Conservation (phyloP, 2,113 vertebrate genomes). For the Orientallactaga bullata region DNA sequence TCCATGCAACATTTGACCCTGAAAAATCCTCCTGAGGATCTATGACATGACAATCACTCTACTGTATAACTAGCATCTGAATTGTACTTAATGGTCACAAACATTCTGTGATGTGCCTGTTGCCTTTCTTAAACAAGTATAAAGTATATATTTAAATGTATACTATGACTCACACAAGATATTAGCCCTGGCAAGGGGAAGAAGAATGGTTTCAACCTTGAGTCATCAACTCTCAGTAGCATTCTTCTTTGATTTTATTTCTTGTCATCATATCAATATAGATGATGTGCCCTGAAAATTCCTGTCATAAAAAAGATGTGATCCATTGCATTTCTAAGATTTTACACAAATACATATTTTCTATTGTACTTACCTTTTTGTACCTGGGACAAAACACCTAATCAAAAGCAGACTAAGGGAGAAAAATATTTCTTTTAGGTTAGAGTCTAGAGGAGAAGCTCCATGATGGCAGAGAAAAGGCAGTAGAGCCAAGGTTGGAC, state of each 20-base stretch:
- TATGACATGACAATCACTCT: not conserved
- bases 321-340: not conserved
- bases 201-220: not conserved
- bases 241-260: not conserved
- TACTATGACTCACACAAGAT: not conserved
- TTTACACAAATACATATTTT: not conserved
- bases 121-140: not conserved
- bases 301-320: not conserved
- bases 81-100: not conserved
- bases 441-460: too few relatives aligned
- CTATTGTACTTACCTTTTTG: too few relatives aligned
- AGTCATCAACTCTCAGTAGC: not conserved
- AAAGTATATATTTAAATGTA: not conserved
- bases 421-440: too few relatives aligned
- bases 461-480: too few relatives aligned
- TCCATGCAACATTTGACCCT: not conserved
- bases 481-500: too few relatives aligned
- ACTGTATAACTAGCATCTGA: not conserved
- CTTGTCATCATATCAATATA: not conserved
- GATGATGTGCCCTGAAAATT: not conserved
- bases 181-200: not conserved
- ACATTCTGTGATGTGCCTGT: not conserved
- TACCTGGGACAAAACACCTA: too few relatives aligned
- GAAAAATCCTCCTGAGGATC: not conserved
- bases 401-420: too few relatives aligned